Conservation (phyloP, 2,113 vertebrate genomes). For the Crotophaga sulcirostris region DNA sequence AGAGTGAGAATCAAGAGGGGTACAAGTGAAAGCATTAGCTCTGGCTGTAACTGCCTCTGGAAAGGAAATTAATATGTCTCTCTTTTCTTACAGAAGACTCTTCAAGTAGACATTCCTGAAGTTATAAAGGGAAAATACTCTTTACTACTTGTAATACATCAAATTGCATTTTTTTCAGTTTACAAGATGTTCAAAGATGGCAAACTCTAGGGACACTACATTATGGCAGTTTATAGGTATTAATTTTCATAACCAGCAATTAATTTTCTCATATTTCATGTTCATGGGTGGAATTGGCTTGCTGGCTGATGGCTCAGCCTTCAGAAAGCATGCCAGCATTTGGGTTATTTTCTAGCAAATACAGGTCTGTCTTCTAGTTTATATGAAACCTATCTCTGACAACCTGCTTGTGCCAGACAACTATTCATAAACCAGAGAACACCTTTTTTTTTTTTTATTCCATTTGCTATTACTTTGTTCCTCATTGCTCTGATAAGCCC, state of each 20-base stretch:
- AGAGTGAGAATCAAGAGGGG: background rate
- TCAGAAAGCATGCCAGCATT: background rate
- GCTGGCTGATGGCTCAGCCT: background rate
- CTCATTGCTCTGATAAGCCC: background rate
- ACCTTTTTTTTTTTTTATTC: background rate
- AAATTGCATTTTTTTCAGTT: background rate
- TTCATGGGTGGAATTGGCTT: background rate
- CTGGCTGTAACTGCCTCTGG: accelerated
- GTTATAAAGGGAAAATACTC: background rate
- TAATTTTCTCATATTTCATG: background rate
- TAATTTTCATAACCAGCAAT: background rate
- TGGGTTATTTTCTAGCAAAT: background rate
- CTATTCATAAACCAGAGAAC: background rate
- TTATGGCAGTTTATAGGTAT: background rate
- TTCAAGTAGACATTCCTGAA: background rate
- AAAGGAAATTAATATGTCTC: background rate
- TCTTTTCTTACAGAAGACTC: background rate
- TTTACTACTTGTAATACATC: background rate
- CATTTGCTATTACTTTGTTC: background rate
- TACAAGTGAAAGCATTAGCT: background rate
- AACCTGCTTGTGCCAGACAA: background rate
- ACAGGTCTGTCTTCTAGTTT: background rate
- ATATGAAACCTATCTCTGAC: background rate
- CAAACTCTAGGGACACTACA: background rate
- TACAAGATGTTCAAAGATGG: background rate